A percentile compares a stretch with the other conserved stretches of the same genome.
phyloP scores from a whole-genome alignment of 2,797 vertebrate genomes.

The Gambelia wislizenii region DNA sequence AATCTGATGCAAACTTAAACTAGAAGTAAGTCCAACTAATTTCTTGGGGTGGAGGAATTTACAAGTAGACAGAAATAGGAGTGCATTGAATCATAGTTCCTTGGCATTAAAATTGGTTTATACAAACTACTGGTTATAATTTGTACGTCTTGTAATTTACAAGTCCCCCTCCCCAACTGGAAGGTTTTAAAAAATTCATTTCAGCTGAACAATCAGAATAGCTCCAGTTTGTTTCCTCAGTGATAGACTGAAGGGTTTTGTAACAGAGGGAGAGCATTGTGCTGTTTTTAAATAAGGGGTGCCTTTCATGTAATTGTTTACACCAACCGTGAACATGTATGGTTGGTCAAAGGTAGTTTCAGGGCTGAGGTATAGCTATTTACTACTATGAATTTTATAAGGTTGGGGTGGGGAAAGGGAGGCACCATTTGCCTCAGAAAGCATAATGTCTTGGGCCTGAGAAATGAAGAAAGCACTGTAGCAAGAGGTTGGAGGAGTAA shows the following conservation, averaged over 20 bases:
- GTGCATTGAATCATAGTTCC: not conserved
- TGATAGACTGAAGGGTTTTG: not conserved
- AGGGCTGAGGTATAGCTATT: no score
- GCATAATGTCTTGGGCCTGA: not conserved
- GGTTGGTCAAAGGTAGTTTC: no score
- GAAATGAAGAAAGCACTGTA: no score
- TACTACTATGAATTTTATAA: no score
- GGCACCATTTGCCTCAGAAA: not conserved
- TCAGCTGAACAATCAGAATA: not conserved
- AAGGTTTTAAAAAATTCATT: not conserved
- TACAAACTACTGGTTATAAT: not conserved
- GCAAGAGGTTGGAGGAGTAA: no score
- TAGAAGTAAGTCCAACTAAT: not conserved
- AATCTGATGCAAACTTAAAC: not conserved
- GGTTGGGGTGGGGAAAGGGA: not conserved
- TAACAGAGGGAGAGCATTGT: not conserved
- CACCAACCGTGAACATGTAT: no score
- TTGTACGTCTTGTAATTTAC: not conserved
- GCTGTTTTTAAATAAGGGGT: not conserved
- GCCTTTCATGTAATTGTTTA: not conserved
- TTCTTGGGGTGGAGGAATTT: not conserved
- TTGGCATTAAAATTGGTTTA: not conserved
- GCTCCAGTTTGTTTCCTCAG: not conserved
- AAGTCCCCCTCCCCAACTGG: not conserved
- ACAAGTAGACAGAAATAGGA: not conserved